Evolutionary conservation across 2,888 invertebrate genomes (phyloP), one percentile per base, ranked within the genome.

Genomic region (Hirtodrosophila confusa): DNA sequence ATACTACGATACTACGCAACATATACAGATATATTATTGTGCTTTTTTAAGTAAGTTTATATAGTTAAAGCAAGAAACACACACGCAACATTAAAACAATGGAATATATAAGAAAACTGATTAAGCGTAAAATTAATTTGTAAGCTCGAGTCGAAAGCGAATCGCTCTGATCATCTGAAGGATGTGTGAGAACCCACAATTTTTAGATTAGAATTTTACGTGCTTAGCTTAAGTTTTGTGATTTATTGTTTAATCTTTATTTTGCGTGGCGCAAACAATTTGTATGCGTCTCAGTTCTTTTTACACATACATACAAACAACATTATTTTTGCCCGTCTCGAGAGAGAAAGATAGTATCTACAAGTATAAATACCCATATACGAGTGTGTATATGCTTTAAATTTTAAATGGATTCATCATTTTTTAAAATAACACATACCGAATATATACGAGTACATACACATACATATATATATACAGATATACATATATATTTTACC

Each of bases 141-240:
- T 84, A 87, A 78, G 82, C 78, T 68, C 60, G 54, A 80, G 62
- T 72, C 69, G 69, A 61, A 63, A 29, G 11, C 51, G 45, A 69
- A 58, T 37, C 3, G 9, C 31, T 31, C 4, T 8, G 7, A 31
- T 31, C 8, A 27, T 9, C 3, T 31, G 31, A 7, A 31, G n/a
- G 0, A 3, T 17, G 17, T 10, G 27, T 9, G 29, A 41, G 10
- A 41, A 33, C 40, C 12, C 40, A 51, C 27, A 47, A 51, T 78
- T 82, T 68, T 49, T 58, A 82, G 78, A 66, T 44, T 85, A 85
- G 85, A 78, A 60, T 78, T 80, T 64, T 80, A 82, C 65, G 78
- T 84, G 78, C 68, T 70, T 86, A 85, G 82, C 44, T 70, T 82
- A 82, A 82, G 82, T 82, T 85, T 82, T 82, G 82, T 82, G 82